phyloP scores from a whole-genome alignment of 2,888 invertebrate genomes.

The Phaedon cochleariae region DNA sequence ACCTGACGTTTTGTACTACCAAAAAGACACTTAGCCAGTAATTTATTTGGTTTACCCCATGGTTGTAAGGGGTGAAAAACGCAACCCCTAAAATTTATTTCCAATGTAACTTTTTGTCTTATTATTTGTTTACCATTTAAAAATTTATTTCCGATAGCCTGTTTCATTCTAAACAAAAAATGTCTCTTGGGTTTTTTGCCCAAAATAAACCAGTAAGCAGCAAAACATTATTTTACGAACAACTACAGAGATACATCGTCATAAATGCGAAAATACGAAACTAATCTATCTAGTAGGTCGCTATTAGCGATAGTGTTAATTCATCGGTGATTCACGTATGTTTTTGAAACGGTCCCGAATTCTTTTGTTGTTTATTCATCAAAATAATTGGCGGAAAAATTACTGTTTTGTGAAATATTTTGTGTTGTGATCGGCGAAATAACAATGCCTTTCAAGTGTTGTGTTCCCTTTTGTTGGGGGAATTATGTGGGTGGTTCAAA shows the following conservation, averaged over 20 bases:
- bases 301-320: background rate
- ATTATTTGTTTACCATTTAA: slow-evolving; percentile 27
- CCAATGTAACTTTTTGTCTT: slow-evolving; percentile 11
- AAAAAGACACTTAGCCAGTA: too few relatives aligned
- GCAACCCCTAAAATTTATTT: slow-evolving; percentile 2
- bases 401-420: too few relatives aligned
- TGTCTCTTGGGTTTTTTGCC: slow-evolving; percentile 18
- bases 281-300: slow-evolving; percentile 6
- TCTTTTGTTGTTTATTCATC: too few relatives aligned
- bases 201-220: slow-evolving; percentile 6
- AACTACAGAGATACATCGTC: slow-evolving; percentile 33
- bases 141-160: slow-evolving; percentile 26
- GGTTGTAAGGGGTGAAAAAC: slow-evolving; percentile 1
- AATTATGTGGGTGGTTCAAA: too few relatives aligned
- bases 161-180: slow-evolving; percentile 24
- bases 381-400: too few relatives aligned
- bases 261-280: slow-evolving; percentile 24
- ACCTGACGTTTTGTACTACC: too few relatives aligned
- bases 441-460: too few relatives aligned
- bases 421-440: too few relatives aligned
- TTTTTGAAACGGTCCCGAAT: too few relatives aligned
- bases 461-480: too few relatives aligned
- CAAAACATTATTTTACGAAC: slow-evolving; percentile 25
- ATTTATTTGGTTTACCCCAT: slow-evolving; percentile 2
- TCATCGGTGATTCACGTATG: too few relatives aligned